These are phyloP conservation scores for Rhabdomys dilectus DNA, from an alignment of 2,113 vertebrate genomes.

Conservation along the genomic window DNA sequence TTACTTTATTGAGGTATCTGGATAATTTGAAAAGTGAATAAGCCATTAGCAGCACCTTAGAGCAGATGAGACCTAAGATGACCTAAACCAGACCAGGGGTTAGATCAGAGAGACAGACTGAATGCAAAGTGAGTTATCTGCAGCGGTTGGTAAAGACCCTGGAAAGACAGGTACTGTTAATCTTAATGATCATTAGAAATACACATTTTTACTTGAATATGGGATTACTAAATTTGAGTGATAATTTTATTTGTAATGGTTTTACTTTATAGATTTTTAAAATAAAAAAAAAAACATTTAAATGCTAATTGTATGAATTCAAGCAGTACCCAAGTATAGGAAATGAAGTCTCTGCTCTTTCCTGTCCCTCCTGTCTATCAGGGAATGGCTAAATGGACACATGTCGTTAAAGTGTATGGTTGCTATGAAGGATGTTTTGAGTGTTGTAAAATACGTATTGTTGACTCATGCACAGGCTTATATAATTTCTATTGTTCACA, in stretches of 20 bases:
- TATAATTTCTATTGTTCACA: not conserved
- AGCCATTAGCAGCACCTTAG: not conserved
- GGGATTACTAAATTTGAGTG: conserved; percentile 8
- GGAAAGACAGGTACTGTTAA: not conserved
- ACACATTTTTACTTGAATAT: conserved; percentile 22
- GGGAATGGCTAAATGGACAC: not conserved
- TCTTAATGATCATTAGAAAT: not conserved
- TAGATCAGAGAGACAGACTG: not conserved
- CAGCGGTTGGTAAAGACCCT: not conserved
- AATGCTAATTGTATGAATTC: conserved; percentile 28
- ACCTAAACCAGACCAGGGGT: not conserved
- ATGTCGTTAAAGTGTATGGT: not conserved
- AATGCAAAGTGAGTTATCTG: not conserved
- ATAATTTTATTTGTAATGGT: conserved; percentile 36
- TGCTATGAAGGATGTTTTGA: not conserved
- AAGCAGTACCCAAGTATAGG: not conserved
- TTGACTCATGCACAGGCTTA: not conserved
- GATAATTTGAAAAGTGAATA: not conserved
- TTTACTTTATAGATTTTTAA: conserved; percentile 37
- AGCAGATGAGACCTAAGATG: conserved; percentile 9
- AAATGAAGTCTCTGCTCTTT: conserved; percentile 11
- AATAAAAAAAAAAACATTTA: not conserved
- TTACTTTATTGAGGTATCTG: not conserved
- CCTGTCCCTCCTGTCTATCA: not conserved
- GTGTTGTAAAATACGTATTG: conserved; percentile 31